phyloP scores from a whole-genome alignment of 2,113 vertebrate species.

The Galeopterus variegatus region DNA sequence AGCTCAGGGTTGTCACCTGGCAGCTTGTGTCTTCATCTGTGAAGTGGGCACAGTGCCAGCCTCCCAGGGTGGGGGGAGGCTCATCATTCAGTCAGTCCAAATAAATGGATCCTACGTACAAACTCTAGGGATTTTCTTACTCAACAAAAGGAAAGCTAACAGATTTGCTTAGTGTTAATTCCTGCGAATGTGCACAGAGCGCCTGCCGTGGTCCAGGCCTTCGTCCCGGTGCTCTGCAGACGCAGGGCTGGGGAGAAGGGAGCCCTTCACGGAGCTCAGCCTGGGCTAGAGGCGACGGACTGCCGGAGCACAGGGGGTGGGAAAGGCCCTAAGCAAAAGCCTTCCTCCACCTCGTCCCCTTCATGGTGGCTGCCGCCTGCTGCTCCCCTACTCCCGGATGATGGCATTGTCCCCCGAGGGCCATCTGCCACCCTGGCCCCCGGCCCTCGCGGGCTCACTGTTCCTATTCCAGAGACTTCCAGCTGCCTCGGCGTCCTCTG shows the following conservation, averaged over 20 bases:
- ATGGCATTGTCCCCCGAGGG: background rate
- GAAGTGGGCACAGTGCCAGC: rapidly evolving
- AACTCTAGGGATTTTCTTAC: background rate
- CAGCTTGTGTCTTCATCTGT: rapidly evolving
- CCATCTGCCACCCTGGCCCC: background rate
- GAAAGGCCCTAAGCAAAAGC: background rate
- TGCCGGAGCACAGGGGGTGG: background rate
- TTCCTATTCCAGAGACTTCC: rapidly evolving
- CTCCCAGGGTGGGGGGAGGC: background rate
- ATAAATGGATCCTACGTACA: background rate
- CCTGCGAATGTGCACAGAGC: background rate
- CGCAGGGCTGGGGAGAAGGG: background rate
- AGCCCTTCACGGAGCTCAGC: background rate
- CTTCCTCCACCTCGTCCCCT: background rate
- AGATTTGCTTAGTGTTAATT: background rate
- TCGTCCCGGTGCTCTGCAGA: background rate
- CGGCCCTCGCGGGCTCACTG: rapidly evolving
- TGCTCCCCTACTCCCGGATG: no score
- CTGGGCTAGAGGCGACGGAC: background rate
- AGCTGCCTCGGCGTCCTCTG: rapidly evolving
- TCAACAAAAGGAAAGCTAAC: no score
- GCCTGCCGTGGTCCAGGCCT: background rate
- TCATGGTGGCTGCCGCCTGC: no score
- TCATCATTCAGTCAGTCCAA: background rate
- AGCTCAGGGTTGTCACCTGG: background rate